Evolutionary conservation across 2,888 invertebrate species (phyloP).

Genomic region (Arrhopalites spinosus): DNA sequence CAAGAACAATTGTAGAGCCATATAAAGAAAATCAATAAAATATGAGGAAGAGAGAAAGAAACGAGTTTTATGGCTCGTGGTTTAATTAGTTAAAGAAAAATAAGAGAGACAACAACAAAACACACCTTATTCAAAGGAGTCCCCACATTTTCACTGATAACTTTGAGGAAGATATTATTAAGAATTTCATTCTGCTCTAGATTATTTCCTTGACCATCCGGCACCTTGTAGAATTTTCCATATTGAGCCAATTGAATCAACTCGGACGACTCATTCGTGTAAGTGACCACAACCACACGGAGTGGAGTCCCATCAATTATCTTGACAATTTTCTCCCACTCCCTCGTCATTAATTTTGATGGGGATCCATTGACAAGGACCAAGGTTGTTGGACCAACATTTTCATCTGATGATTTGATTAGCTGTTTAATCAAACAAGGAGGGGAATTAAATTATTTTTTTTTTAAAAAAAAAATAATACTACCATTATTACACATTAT

Average conservation of each 20-base stretch:
- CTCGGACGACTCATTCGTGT: slow-evolving; percentile 51
- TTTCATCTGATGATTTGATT: slow-evolving; percentile 53
- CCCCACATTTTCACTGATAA: slow-evolving; percentile 53
- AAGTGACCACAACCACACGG: slow-evolving; percentile 52
- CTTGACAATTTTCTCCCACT: slow-evolving; percentile 55
- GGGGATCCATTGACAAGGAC: slow-evolving; percentile 55
- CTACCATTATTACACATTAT: background rate
- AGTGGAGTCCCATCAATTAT: slow-evolving; percentile 54
- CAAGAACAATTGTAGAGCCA: background rate
- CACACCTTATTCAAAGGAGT: slow-evolving; percentile 56
- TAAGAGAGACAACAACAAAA: no score
- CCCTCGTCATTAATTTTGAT: slow-evolving; percentile 49
- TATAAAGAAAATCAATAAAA: slow-evolving; percentile 33
- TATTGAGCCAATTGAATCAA: slow-evolving; percentile 48
- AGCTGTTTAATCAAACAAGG: slow-evolving; percentile 40
- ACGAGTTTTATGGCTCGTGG: slow-evolving; percentile 36
- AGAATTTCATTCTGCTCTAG: slow-evolving; percentile 55
- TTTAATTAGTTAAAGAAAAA: slow-evolving; percentile 35
- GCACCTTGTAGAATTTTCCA: slow-evolving; percentile 53
- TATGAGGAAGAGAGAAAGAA: slow-evolving; percentile 12
- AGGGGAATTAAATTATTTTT: no score
- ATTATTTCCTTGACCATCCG: slow-evolving; percentile 51
- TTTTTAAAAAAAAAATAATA: background rate
- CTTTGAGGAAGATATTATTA: slow-evolving; percentile 54
- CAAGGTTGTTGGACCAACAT: slow-evolving; percentile 55